phyloP scores from a whole-genome alignment of 2,113 vertebrate species.

The Triplophysa tibetana region DNA sequence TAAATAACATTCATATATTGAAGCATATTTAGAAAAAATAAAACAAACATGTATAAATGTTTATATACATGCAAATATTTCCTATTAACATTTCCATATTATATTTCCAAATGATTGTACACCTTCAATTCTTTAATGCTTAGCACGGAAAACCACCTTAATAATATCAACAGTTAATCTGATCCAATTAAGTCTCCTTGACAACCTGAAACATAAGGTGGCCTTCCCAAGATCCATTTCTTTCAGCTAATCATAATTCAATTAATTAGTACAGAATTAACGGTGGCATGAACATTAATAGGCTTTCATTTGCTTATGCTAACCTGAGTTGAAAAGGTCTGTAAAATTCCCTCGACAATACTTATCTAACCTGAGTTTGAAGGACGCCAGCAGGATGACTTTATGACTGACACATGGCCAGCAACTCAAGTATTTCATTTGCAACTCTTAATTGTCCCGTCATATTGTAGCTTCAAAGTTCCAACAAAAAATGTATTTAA shows the following conservation, averaged over 20 bases:
- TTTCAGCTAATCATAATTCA: constrained; percentile 58
- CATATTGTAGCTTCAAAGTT: neutral
- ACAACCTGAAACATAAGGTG: constrained; percentile 55
- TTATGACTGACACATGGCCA: neutral
- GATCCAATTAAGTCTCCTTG: constrained; percentile 58
- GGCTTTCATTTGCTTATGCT: neutral
- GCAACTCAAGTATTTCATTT: neutral
- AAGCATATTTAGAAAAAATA: too few relatives aligned
- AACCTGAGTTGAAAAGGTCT: constrained; percentile 10
- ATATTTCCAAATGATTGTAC: too few relatives aligned
- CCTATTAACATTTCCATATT: too few relatives aligned
- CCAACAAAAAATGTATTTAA: neutral
- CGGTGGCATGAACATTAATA: constrained; percentile 36
- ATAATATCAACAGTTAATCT: constrained; percentile 64
- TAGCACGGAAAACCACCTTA: constrained; percentile 41
- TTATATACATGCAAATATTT: too few relatives aligned
- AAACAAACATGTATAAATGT: too few relatives aligned
- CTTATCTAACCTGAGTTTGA: constrained; percentile 17
- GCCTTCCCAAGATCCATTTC: constrained; percentile 54
- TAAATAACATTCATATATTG: too few relatives aligned
- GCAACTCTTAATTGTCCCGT: neutral
- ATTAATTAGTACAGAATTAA: constrained; percentile 64
- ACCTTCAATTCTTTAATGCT: neutral
- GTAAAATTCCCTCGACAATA: neutral
- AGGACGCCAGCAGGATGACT: neutral